Percentiles rank a stretch among this genome's conserved stretches.
phyloP scores from a whole-genome alignment of 2,797 vertebrate species.

The Eupleurogrammus muticus region DNA sequence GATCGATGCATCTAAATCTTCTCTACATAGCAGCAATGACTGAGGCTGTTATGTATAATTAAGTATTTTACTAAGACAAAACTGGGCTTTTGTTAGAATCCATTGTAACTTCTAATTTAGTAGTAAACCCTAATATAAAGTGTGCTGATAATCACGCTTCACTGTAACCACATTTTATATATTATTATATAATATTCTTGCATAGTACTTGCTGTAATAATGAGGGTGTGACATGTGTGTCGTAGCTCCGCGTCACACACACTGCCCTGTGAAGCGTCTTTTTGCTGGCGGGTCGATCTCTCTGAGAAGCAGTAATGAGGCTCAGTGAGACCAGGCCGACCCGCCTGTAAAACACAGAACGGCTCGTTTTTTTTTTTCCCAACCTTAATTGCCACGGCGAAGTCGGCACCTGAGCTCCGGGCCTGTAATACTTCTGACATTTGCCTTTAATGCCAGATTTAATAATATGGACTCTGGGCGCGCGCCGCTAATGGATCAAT shows the following conservation, averaged over 20 bases:
- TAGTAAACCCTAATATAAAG: too few species aligned
- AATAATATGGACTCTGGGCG: conserved; percentile 36
- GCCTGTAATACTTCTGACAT: conserved; percentile 61
- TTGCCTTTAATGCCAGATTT: conserved; percentile 53
- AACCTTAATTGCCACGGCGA: conserved; percentile 51
- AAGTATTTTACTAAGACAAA: too few species aligned
- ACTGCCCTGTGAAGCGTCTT: neutral
- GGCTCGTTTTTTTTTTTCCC: conserved; percentile 34
- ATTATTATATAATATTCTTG: too few species aligned
- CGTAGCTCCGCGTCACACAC: neutral
- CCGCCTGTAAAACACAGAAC: conserved; percentile 20
- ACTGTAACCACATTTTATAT: too few species aligned
- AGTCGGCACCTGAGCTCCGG: conserved; percentile 29
- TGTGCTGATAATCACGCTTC: too few species aligned
- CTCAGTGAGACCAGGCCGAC: conserved; percentile 15
- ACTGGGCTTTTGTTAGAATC: too few species aligned
- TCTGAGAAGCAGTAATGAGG: conserved; percentile 36
- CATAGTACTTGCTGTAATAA: neutral
- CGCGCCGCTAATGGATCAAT: conserved; percentile 45
- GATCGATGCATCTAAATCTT: too few species aligned
- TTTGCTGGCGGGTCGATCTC: conserved; percentile 10
- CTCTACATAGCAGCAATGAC: too few species aligned
- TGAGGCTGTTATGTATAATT: too few species aligned
- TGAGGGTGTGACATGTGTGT: neutral
- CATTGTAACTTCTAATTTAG: too few species aligned